Evolutionary conservation across 1,140 invertebrate species (phyloP).

Genomic region (Olivierus martensii): DNA sequence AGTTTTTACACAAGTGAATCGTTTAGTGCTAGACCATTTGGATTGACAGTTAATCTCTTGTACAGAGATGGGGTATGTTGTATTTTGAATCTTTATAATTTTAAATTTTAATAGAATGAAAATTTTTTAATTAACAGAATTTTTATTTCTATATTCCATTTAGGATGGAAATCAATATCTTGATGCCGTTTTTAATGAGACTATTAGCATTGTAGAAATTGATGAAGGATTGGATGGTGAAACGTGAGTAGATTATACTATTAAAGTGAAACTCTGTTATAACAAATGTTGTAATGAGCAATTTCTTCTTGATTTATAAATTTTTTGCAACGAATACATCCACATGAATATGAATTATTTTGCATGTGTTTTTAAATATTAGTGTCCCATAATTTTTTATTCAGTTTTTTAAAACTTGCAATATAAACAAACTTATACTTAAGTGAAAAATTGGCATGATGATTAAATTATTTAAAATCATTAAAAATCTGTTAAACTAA

Average conservation of each 20-base stretch:
- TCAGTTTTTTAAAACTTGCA: no score
- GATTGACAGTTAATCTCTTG: conserved; percentile 80
- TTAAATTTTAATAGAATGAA: conserved; percentile 2
- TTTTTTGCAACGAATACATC: no score
- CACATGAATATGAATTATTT: no score
- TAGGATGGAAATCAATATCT: conserved; percentile 50
- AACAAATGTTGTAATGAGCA: no score
- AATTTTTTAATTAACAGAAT: no score
- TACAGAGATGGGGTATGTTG: conserved; percentile 68
- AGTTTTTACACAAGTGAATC: conserved; percentile 88
- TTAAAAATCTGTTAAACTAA: no score
- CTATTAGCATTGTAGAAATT: conserved; percentile 89
- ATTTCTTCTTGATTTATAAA: no score
- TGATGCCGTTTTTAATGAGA: conserved; percentile 96
- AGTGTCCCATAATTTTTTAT: no score
- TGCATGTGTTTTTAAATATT: no score
- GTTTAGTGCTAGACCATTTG: conserved; percentile 90
- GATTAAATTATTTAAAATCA: no score
- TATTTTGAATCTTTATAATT: background rate
- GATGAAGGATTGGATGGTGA: conserved; percentile 96
- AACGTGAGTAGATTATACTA: conserved; percentile 44
- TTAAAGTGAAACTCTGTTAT: background rate
- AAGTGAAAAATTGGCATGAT: no score
- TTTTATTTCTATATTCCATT: background rate
- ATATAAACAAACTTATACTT: no score